These are phyloP conservation scores for Mechanitis messenoides DNA, from an alignment of 2,888 invertebrate species.

Conservation along the genomic window DNA sequence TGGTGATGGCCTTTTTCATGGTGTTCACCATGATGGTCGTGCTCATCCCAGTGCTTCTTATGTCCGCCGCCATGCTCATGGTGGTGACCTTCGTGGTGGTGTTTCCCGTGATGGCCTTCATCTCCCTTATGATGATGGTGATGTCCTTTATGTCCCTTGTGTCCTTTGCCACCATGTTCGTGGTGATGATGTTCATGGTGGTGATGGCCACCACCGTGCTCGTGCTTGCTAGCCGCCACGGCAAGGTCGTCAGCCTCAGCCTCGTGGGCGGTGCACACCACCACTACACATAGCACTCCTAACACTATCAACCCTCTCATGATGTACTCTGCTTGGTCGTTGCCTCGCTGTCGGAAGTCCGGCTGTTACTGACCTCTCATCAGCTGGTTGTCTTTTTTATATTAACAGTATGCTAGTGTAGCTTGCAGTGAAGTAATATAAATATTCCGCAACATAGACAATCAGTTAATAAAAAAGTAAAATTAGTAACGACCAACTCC, in stretches of 20 bases:
- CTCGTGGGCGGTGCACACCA: constrained; percentile 49
- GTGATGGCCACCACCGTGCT: constrained; percentile 80
- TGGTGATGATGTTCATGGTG: constrained; percentile 81
- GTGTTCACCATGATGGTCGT: constrained; percentile 83
- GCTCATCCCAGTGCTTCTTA: constrained; percentile 86
- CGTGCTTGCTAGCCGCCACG: constrained; percentile 72
- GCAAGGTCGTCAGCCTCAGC: constrained; percentile 57
- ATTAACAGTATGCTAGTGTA: constrained; percentile 49
- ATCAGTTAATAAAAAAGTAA: too few relatives aligned
- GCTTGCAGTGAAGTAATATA: constrained; percentile 52
- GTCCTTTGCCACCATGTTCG: constrained; percentile 83
- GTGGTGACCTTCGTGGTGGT: constrained; percentile 84
- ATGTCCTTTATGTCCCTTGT: constrained; percentile 85
- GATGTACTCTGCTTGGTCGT: constrained; percentile 26
- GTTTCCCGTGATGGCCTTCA: constrained; percentile 85
- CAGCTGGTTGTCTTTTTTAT: constrained; percentile 61
- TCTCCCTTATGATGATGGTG: constrained; percentile 87
- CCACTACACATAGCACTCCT: constrained; percentile 58
- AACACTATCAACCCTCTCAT: constrained; percentile 60
- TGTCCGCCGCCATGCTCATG: constrained; percentile 85
- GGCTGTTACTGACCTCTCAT: constrained; percentile 62
- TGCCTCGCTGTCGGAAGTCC: constrained; percentile 55
- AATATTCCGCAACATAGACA: constrained; percentile 58
- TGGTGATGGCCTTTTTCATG: constrained; percentile 86
- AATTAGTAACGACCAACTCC: too few relatives aligned